These are phyloP conservation scores for Desmophyllum pertusum DNA, from an alignment of 92 coral and sea anemone genomes.

Conservation along the genomic window DNA sequence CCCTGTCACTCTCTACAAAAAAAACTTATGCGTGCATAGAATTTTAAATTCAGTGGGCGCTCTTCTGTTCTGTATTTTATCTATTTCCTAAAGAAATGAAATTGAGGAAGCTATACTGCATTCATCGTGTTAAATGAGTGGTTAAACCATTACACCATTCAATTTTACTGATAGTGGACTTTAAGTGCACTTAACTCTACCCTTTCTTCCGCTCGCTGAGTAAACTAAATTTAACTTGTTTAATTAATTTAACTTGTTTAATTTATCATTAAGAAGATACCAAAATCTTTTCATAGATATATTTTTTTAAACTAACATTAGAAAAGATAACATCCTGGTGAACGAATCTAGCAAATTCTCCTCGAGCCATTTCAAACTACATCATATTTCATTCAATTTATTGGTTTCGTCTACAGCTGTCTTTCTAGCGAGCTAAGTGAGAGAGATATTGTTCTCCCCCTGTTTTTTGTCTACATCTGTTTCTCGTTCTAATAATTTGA, in stretches of 20 bases:
- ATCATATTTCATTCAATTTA: not conserved
- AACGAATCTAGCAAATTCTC: not conserved
- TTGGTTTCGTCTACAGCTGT: not conserved
- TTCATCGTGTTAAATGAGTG: conserved; percentile 8
- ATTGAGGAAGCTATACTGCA: conserved; percentile 27
- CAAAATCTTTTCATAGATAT: not conserved
- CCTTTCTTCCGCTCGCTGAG: conserved; percentile 19
- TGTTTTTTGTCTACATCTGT: not conserved
- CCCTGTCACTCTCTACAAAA: too few species aligned
- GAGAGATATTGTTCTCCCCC: not conserved
- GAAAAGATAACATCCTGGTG: not conserved
- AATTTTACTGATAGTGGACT: not conserved
- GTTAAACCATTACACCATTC: not conserved
- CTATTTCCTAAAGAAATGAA: not conserved
- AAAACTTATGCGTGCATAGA: not conserved
- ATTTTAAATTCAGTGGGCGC: not conserved
- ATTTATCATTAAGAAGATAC: conserved; percentile 2
- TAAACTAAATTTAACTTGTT: conserved; percentile 14
- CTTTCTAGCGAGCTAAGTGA: not conserved
- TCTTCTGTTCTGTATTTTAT: not conserved
- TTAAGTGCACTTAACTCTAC: conserved; percentile 17
- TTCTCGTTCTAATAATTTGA: conserved; percentile 19
- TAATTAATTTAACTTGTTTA: conserved; percentile 19
- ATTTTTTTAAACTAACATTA: not conserved
- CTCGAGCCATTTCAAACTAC: conserved; percentile 4